Evolutionary conservation across 2,113 vertebrate genomes (phyloP).

Genomic region (Narcine bancroftii): DNA sequence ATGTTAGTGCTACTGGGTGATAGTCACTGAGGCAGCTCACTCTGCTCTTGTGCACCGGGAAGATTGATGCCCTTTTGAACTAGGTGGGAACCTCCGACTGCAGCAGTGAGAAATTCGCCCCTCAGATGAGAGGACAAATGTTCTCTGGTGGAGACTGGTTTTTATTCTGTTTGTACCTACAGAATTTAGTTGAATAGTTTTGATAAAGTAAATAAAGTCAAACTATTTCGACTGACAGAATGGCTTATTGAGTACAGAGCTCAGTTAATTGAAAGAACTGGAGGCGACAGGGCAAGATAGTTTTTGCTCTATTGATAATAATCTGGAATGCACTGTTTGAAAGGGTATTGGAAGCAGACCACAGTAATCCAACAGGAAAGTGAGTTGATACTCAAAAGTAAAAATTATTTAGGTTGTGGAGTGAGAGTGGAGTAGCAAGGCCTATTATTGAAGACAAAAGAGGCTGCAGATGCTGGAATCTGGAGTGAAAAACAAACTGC

Average conservation of each 20-base stretch:
- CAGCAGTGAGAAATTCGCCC: no score
- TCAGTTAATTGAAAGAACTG: background rate
- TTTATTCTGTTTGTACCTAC: background rate
- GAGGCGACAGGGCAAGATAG: background rate
- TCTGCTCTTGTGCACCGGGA: no score
- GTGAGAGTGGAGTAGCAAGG: background rate
- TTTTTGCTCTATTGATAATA: background rate
- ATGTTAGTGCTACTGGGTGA: no score
- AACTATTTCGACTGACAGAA: background rate
- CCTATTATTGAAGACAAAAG: no score
- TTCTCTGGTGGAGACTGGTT: background rate
- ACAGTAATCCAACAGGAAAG: background rate
- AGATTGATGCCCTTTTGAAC: no score
- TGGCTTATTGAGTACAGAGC: background rate
- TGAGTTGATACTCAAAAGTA: background rate
- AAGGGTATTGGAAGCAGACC: background rate
- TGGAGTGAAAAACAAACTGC: no score
- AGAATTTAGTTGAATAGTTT: background rate
- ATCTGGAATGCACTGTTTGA: background rate
- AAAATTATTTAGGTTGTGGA: background rate
- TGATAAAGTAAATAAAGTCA: background rate
- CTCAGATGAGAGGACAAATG: background rate
- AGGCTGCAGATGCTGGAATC: no score
- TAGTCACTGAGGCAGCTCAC: no score
- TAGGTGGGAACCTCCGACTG: no score